Percentiles rank a stretch among this genome's conserved stretches.
phyloP scores from a whole-genome alignment of 2,113 vertebrate species.

The Rafetus swinhoei region DNA sequence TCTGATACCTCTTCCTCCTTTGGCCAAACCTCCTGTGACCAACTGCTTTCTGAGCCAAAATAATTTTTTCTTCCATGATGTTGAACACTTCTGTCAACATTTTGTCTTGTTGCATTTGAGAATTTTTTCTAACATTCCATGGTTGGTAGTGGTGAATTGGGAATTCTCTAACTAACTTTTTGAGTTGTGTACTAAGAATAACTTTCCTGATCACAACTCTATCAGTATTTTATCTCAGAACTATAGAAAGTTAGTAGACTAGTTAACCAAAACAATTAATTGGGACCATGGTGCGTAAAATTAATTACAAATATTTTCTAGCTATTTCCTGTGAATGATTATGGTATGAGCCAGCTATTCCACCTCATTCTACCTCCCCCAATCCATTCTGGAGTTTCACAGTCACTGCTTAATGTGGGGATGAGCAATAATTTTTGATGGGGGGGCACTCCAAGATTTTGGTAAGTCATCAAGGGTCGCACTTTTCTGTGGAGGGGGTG shows the following conservation, averaged over 20 bases:
- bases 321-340: slow-evolving; percentile 59
- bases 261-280: slow-evolving; percentile 56
- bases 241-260: slow-evolving; percentile 29
- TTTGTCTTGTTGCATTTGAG: not conserved
- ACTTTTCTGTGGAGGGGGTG: no score
- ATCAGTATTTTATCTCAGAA: slow-evolving; percentile 36
- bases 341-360: slow-evolving; percentile 42
- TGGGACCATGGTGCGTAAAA: slow-evolving; percentile 44
- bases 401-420: not conserved
- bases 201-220: slow-evolving; percentile 30
- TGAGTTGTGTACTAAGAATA: slow-evolving; percentile 11
- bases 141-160: not conserved
- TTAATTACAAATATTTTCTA: slow-evolving; percentile 46
- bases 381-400: not conserved
- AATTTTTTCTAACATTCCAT: not conserved
- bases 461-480: no score
- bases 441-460: no score
- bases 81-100: slow-evolving; percentile 2
- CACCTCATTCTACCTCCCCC: not conserved
- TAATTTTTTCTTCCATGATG: not conserved
- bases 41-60: slow-evolving; percentile 4
- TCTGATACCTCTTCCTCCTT: not conserved
- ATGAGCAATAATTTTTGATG: no score
- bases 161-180: not conserved
- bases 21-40: not conserved